A percentile compares a stretch with the other conserved stretches of the same genome.
Conservation (phyloP, 2,113 vertebrate genomes). For the Mionectes macconnelli region DNA sequence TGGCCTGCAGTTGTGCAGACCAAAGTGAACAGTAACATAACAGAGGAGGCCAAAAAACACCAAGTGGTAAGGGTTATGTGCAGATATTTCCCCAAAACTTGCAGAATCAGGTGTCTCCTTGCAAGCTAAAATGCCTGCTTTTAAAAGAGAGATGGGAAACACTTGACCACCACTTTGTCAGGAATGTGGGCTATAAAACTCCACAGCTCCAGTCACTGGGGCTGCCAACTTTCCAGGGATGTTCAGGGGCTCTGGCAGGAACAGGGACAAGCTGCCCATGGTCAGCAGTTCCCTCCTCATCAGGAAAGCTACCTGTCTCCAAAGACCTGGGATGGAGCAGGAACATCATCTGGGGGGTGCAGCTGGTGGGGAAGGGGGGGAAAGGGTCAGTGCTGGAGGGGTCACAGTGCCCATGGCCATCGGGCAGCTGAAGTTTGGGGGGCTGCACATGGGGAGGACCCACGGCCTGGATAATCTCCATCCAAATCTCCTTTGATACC, state of each 20-base stretch:
- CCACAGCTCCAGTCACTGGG: neutral
- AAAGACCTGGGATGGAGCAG: neutral
- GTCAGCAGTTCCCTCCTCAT: neutral
- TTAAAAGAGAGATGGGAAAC: neutral
- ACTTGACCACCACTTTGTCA: neutral
- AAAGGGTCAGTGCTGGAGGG: no score
- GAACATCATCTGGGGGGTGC: neutral
- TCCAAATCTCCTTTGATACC: neutral
- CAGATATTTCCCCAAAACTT: neutral
- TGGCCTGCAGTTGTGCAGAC: neutral
- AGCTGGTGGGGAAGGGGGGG: neutral
- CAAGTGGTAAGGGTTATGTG: neutral
- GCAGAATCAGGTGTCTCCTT: neutral
- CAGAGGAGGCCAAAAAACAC: neutral
- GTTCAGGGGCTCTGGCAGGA: neutral
- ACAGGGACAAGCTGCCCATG: neutral
- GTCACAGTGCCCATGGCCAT: rapidly evolving
- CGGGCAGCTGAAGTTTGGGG: neutral
- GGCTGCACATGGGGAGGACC: rapidly evolving
- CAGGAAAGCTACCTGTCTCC: neutral
- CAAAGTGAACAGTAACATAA: neutral
- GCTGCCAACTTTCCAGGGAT: neutral
- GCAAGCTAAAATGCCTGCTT: neutral
- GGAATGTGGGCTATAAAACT: neutral
- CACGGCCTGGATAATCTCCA: neutral